These are phyloP conservation scores for Drosophila micromelanica DNA, from an alignment of 1,140 invertebrate genomes.

Conservation along the genomic window DNA sequence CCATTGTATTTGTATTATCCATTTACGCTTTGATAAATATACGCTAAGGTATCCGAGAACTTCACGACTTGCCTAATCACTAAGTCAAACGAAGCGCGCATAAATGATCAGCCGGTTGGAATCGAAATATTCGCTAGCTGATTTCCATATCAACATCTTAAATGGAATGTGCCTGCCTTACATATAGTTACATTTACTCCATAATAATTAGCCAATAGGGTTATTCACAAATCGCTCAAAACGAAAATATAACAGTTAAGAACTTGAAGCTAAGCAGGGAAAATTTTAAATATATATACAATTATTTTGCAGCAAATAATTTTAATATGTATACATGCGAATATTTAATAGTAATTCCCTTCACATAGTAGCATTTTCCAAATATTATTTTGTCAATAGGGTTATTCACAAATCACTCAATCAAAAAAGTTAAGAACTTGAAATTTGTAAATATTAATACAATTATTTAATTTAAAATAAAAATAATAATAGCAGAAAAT, in stretches of 20 bases:
- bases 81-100: slow-evolving; percentile 55
- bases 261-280: too few species aligned
- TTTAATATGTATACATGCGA: too few species aligned
- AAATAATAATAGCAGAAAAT: too few species aligned
- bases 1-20: slow-evolving; percentile 34
- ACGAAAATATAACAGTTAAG: background rate
- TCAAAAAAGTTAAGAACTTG: too few species aligned
- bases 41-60: slow-evolving; percentile 22
- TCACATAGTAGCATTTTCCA: too few species aligned
- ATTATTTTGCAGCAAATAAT: too few species aligned
- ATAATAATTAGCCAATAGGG: slow-evolving; percentile 54
- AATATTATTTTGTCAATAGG: too few species aligned
- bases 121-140: background rate
- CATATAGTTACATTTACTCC: slow-evolving; percentile 34
- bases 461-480: too few species aligned
- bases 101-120: slow-evolving; percentile 10
- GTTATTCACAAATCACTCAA: too few species aligned
- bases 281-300: too few species aligned
- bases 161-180: slow-evolving; percentile 42
- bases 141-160: slow-evolving; percentile 24
- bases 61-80: slow-evolving; percentile 40
- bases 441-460: too few species aligned
- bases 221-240: background rate
- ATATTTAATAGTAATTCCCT: too few species aligned
- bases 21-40: slow-evolving; percentile 40